Base-by-base conservation (phyloP, 2,113 vertebrate species). In the Brachypteracias leptosomus region DNA sequence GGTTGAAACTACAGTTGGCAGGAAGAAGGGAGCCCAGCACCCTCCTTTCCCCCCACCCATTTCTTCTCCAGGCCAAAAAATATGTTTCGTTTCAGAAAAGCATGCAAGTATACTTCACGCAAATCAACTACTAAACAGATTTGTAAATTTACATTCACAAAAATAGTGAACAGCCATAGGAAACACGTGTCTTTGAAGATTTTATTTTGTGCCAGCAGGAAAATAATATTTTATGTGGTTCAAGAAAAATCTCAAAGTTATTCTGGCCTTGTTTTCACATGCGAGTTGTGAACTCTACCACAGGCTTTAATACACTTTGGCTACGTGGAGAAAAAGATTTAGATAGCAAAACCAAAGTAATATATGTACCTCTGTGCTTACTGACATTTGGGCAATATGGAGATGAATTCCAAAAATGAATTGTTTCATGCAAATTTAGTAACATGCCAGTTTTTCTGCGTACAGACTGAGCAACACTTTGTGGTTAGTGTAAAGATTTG, bases 1-100 rank as follows among this genome's bases (percentile, higher is more conserved):
- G 91, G 92, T 76, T 93, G 91, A 96, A 97, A 95, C 92, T 91
- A 72, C 95, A 96, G 89, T 94, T 94, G 92, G 73, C 90, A 96
- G 96, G 96, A 97, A 97, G 68, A 85, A 70, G 84, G 68, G 90
- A 95, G 42, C 68, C 73, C 85, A 52, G 62, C 31, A 31, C 67
- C 88, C 87, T 89, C 42, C 54, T 88, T 91, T 16, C 28, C 70
- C 3, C 75, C 67, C 61, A 57, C 82, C 25, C 16, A 15, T 68
- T 77, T 71, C 58, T 85, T 92, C 86, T 88, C 29, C 63, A 59
- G 89, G n/a, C 65, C 74, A 80, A 85, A 81, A 85, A 92, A 80
- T 36, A 25, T 7, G 4, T 83, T 97, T 96, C 38, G 15, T 91
- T 90, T 96, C 61, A 59, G 52, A 68, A 94, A 93, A 94, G 38